Evolutionary conservation across 2,888 invertebrate genomes (phyloP), one percentile per base, ranked within the genome.

Genomic region (Nomada fabriciana): DNA sequence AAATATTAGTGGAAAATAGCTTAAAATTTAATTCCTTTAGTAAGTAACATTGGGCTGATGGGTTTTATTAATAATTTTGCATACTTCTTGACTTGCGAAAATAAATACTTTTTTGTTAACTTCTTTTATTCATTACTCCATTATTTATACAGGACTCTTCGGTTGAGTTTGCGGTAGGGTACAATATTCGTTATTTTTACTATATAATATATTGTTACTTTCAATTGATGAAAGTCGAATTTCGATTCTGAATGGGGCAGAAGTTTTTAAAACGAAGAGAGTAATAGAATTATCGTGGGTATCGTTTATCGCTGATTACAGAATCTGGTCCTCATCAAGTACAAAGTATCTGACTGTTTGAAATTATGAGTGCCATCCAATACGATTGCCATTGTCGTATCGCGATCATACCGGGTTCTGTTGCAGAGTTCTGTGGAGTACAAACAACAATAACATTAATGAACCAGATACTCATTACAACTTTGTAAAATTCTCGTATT

Each of bases 321-420:
- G 36, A 15, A 65, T 4, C 13, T 2, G 29, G 52, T 47, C 2
- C 10, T 50, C 13, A 18, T 23, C 23, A 13, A 43, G 47, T 52
- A 72, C 73, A 64, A 57, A 50, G 47, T 75, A 15, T 61, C 23
- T 18, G 2, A 36, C 55, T 25, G 23, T 64, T 18, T 13, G 18
- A 71, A 47, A n/a, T 50, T 50, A n/a, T 23, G 47, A 68, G 20
- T 47, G 42, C 23, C 25, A 70, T 23, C 11, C 7, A 55, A 69
- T 74, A 69, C n/a, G 18, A 47, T 76, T 52, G 20, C 57, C 59
- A 61, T 63, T 79, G 71, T 65, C 65, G 47, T 43, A 3, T 52
- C 11, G 5, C 29, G 81, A 81, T 81, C 65, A 70, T 47, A 70
- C 70, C 73, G 47, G 15, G 36, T 63, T 55, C 29, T n/a, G 36